Percentiles rank a stretch among this genome's conserved stretches.
Evolutionary conservation across 2,797 vertebrate species (phyloP).

Genomic region (Amazonetta brasiliensis): DNA sequence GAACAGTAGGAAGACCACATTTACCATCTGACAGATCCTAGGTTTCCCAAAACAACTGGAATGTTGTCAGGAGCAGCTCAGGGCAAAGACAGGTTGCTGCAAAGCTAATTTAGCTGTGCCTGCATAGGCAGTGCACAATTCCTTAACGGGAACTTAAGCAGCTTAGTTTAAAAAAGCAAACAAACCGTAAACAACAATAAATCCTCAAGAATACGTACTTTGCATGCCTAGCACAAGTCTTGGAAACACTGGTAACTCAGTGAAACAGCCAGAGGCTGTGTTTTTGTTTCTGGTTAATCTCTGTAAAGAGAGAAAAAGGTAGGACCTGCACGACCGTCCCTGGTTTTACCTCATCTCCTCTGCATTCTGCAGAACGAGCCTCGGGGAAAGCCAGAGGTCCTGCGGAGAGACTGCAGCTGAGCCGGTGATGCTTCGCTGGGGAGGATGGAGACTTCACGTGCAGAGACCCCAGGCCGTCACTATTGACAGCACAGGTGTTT

Average conservation of each 20-base stretch:
- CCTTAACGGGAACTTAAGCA: not conserved
- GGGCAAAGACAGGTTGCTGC: not conserved
- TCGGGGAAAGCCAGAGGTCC: not conserved
- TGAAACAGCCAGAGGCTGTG: not conserved
- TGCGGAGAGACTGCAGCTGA: not conserved
- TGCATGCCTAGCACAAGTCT: not conserved
- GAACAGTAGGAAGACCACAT: not conserved
- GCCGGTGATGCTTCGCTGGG: not conserved
- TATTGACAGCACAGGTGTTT: not conserved
- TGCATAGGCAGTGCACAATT: not conserved
- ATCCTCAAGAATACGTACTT: not conserved
- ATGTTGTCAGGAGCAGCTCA: not conserved
- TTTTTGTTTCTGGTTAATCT: not conserved
- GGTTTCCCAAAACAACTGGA: not conserved
- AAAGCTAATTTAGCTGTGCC: conserved; percentile 2
- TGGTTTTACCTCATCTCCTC: not conserved
- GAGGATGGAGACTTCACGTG: not conserved
- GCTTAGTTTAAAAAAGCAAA: conserved; percentile 10
- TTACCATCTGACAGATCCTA: not conserved
- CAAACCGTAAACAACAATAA: conserved; percentile 15
- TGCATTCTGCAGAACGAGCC: not conserved
- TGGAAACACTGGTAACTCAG: not conserved
- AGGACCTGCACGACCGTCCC: not conserved
- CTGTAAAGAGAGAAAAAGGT: not conserved
- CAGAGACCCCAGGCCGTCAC: not conserved